phyloP scores from a whole-genome alignment of 2,797 vertebrate species.

The Falco naumanni region DNA sequence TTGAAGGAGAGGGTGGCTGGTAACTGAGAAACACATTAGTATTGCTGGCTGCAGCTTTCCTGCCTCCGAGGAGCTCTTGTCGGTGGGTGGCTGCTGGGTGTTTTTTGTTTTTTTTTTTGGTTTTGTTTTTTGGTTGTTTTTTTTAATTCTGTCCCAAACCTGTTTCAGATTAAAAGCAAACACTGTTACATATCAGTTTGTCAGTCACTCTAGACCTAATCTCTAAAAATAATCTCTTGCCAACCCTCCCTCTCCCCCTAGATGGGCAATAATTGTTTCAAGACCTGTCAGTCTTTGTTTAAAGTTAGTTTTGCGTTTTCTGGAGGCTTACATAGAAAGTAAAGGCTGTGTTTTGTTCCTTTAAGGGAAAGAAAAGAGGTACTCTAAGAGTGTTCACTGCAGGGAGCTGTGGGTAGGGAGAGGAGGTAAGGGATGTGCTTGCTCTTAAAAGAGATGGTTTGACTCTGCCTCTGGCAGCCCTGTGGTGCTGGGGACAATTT shows the following conservation, averaged over 20 bases:
- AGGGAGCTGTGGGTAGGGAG: not conserved
- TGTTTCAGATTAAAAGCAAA: conserved; percentile 63
- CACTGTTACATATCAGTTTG: conserved; percentile 26
- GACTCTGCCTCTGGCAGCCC: conserved; percentile 59
- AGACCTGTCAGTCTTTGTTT: conserved; percentile 69
- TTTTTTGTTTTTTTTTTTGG: not conserved
- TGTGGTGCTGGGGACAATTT: conserved; percentile 45
- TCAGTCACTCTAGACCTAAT: conserved; percentile 47
- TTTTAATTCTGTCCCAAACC: conserved; percentile 22
- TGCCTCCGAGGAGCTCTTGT: not conserved
- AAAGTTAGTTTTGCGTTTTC: conserved; percentile 44
- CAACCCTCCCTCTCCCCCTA: conserved; percentile 8
- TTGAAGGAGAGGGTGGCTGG: not conserved
- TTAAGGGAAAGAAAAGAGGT: conserved; percentile 35
- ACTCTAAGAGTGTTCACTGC: not conserved
- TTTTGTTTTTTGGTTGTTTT: not conserved
- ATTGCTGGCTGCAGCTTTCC: not conserved
- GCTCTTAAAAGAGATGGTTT: conserved; percentile 42
- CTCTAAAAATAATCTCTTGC: conserved; percentile 63
- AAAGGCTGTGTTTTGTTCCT: conserved; percentile 46
- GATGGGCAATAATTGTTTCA: conserved; percentile 71
- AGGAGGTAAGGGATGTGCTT: not conserved
- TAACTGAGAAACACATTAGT: not conserved
- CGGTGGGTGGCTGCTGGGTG: conserved; percentile 2
- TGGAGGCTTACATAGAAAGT: conserved; percentile 19